A percentile compares a stretch with the other conserved stretches of the same genome.
Evolutionary conservation across 2,113 vertebrate genomes (phyloP).

Genomic region (Perca fluviatilis): DNA sequence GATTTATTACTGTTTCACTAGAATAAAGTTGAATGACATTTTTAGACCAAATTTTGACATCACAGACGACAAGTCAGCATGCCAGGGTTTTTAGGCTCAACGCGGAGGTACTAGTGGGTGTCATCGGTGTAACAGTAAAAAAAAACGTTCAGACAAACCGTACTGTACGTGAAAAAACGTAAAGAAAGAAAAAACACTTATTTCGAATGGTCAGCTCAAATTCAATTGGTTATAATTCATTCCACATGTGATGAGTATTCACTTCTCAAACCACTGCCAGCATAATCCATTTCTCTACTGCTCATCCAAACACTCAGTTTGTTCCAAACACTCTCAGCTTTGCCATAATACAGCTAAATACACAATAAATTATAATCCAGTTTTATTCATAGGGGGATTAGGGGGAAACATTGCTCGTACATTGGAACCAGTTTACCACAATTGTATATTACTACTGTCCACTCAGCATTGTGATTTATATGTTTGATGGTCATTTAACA

Average conservation of each 20-base stretch:
- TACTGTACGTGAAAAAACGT: neutral
- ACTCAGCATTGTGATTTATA: neutral
- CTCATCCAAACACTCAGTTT: neutral
- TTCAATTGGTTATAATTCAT: neutral
- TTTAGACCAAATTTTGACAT: neutral
- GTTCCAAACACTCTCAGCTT: conserved; percentile 1
- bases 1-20: neutral
- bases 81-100: too few relatives aligned
- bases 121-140: neutral
- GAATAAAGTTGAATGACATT: neutral
- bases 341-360: conserved; percentile 17
- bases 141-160: too few relatives aligned
- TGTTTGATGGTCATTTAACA: neutral
- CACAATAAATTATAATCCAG: conserved; percentile 16
- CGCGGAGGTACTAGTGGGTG: neutral
- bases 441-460: conserved; percentile 3
- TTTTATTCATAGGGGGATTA: conserved; percentile 26
- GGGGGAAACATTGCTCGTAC: neutral
- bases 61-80: neutral
- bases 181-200: neutral
- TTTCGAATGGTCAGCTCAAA: neutral
- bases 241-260: neutral
- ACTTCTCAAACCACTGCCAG: neutral
- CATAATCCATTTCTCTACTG: neutral
- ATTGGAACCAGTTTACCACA: conserved; percentile 1